These are phyloP conservation scores for Maccullochella peelii DNA, from an alignment of 2,113 vertebrate genomes.

Conservation along the genomic window DNA sequence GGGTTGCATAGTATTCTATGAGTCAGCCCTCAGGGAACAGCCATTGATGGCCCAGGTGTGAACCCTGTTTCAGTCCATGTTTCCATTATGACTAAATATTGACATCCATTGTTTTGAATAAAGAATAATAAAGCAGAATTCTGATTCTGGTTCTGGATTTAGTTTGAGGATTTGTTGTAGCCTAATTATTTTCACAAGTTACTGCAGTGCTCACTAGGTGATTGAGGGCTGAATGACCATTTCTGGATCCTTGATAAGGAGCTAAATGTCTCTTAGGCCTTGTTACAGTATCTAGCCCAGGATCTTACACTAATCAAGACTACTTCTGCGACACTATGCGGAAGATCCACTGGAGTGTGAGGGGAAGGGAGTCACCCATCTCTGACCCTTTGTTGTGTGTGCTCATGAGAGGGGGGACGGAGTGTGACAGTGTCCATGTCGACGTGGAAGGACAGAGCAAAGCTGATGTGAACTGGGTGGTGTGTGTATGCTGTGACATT, in stretches of 20 bases:
- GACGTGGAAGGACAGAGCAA: constrained; percentile 50
- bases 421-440: constrained; percentile 68
- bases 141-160: neutral
- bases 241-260: constrained; percentile 13
- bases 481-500: constrained; percentile 73
- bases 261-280: constrained; percentile 38
- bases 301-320: constrained; percentile 54
- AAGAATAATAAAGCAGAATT: neutral
- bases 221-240: neutral
- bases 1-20: neutral
- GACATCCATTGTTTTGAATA: neutral
- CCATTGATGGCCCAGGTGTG: neutral
- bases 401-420: constrained; percentile 51
- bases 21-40: neutral
- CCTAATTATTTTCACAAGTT: neutral
- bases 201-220: neutral
- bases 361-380: constrained; percentile 32
- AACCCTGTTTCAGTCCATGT: neutral
- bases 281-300: constrained; percentile 12
- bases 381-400: constrained; percentile 52
- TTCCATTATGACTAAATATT: neutral
- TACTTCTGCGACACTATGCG: constrained; percentile 22
- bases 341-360: constrained; percentile 38
- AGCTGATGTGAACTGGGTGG: constrained; percentile 65
- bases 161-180: neutral